Base-by-base conservation (phyloP, 1,140 invertebrate genomes). In the Drosophila mayri region DNA sequence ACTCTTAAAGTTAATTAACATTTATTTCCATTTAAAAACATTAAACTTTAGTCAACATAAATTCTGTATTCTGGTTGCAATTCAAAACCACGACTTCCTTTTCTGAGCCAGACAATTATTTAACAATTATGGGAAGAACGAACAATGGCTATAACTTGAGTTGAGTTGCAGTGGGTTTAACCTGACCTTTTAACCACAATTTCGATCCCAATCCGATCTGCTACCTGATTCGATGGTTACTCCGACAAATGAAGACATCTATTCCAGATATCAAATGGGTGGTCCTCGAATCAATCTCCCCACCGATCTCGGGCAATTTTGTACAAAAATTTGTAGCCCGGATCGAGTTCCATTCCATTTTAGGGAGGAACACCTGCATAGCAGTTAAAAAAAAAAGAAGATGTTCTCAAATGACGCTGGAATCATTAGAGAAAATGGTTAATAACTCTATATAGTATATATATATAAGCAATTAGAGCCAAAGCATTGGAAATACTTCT, bases 401-500 rank as follows among this genome's bases (percentile, higher is more conserved):
- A 54, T 70, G 38, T 37, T 74, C 68, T 86, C 75, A 71, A 81
- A 86, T 79, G 73, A 72, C 65, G 32, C n/a, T 14, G 44, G 65
- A 72, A 86, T 76, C 83, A 79, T 81, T 82, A 65, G 60, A 43
- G 16, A 76, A 73, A 73, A 76, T 76, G 47, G 66, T 81, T 86
- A 86, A 86, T 86, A 86, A 86, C 82, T 86, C 79, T 82, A 86
- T 87, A 75, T 79, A 35, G 10, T 35, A 79, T 81, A 76, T 79
- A 86, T 86, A 70, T 81, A 86, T 81, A 79, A 76, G 82, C 75
- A 82, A 87, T 86, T 81, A 79, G 63, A 63, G 65, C 65, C 64
- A 60, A 40, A 43, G 60, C 64, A 41, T 41, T 60, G 54, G 50
- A 41, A n/a, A n/a, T n/a, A 40, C 1, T 30, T 22, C 38, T 20